phyloP scores from a whole-genome alignment of 1,140 invertebrate species.

The Drosophila asahinai region DNA sequence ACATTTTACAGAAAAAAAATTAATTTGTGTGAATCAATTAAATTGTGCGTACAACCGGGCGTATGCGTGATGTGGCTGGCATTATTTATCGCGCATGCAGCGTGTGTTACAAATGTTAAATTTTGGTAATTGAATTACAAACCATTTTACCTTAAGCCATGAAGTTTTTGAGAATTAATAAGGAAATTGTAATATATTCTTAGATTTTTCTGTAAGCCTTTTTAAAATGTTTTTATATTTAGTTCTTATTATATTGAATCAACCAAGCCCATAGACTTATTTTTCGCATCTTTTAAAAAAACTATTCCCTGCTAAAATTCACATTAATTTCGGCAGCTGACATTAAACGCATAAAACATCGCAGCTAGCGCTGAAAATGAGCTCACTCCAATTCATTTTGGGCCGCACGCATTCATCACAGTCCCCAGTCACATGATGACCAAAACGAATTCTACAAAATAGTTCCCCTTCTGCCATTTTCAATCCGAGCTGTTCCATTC shows the following conservation, averaged over 20 bases:
- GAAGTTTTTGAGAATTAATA: too few species aligned
- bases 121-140: neutral
- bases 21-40: neutral
- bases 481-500: constrained; percentile 5
- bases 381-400: constrained; percentile 43
- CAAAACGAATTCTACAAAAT: constrained; percentile 6
- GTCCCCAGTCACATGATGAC: constrained; percentile 68
- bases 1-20: neutral
- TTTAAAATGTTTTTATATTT: neutral
- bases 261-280: neutral
- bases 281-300: neutral
- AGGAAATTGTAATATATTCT: too few species aligned
- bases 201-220: neutral
- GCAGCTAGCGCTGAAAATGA: constrained; percentile 21
- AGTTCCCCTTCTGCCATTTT: constrained; percentile 31
- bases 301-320: neutral
- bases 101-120: neutral
- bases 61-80: constrained; percentile 15
- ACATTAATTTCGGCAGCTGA: neutral
- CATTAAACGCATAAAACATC: constrained; percentile 28
- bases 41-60: neutral
- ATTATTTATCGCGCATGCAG: neutral
- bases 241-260: neutral
- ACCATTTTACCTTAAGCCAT: too few species aligned
- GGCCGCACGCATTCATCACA: constrained; percentile 59